These are phyloP conservation scores for Ianthella basta DNA, from an alignment of 37 sponge, comb jelly and placozoan species.

Conservation along the genomic window DNA sequence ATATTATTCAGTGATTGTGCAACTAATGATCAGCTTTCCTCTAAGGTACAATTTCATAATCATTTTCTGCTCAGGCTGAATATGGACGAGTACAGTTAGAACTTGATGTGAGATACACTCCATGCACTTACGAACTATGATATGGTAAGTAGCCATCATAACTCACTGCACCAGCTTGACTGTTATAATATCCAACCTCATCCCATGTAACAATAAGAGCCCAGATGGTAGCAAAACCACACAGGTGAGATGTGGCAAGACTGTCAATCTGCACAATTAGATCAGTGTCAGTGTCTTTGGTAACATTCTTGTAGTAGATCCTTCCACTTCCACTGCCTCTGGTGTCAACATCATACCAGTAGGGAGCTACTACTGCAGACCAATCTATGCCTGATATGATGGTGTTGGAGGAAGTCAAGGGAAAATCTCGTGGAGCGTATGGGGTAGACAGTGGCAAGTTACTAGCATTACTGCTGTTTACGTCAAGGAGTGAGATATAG, in stretches of 20 bases:
- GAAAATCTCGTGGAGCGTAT: not conserved
- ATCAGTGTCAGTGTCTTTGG: not conserved
- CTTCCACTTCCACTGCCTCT: not conserved
- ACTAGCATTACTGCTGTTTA: too few relatives aligned
- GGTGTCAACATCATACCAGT: conserved; percentile 12
- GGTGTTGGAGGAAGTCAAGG: not conserved
- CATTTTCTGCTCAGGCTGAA: not conserved
- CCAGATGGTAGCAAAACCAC: not conserved
- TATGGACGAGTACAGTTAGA: not conserved
- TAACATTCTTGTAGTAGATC: conserved; percentile 12
- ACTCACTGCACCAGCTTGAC: too few relatives aligned
- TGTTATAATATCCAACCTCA: conserved; percentile 13
- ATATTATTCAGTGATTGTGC: not conserved
- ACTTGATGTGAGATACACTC: too few relatives aligned
- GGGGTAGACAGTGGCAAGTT: not conserved
- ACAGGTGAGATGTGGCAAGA: not conserved
- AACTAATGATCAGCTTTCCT: not conserved
- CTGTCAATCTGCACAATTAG: not conserved
- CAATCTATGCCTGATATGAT: not conserved
- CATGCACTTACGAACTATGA: too few relatives aligned
- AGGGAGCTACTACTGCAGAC: conserved; percentile 17
- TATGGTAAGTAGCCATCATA: too few relatives aligned
- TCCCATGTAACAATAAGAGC: conserved; percentile 42
- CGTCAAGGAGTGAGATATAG: conserved; percentile 12
- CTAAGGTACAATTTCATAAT: not conserved